A percentile compares a stretch with the other conserved stretches of the same genome.
These are phyloP conservation scores for Origma solitaria DNA, from an alignment of 2,113 vertebrate genomes.

Conservation along the genomic window DNA sequence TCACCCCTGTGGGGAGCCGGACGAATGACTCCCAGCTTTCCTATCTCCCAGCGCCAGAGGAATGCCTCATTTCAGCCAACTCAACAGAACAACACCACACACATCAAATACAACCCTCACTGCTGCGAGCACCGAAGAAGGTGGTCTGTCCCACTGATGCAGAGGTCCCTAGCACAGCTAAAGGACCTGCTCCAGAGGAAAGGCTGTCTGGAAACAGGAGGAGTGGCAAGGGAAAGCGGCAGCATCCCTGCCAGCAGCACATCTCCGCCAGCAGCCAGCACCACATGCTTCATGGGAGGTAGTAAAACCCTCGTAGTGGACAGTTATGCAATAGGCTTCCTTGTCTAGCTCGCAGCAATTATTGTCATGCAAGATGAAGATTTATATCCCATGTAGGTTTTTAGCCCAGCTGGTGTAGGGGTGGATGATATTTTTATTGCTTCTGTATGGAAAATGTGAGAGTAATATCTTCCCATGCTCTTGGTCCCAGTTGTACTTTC, in stretches of 20 bases:
- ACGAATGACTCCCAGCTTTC: not conserved
- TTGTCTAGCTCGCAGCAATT: not conserved
- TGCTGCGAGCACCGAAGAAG: rapidly evolving
- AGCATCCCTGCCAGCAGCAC: not conserved
- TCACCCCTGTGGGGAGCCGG: not conserved
- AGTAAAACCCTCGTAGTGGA: not conserved
- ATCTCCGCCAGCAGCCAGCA: not conserved
- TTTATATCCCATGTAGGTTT: slow-evolving; percentile 38
- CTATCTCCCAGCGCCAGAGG: not conserved
- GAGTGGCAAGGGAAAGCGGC: rapidly evolving
- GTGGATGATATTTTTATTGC: slow-evolving; percentile 63
- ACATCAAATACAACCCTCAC: rapidly evolving
- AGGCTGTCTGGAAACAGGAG: not conserved
- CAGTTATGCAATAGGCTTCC: slow-evolving; percentile 21
- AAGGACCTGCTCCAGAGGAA: not conserved
- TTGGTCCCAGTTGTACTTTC: not conserved
- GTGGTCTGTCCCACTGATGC: not conserved
- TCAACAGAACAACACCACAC: rapidly evolving
- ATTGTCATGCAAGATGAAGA: slow-evolving; percentile 23
- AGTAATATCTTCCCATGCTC: slow-evolving; percentile 27
- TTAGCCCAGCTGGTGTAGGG: slow-evolving; percentile 52
- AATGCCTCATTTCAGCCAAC: not conserved
- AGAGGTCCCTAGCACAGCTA: not conserved
- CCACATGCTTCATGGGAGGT: not conserved
- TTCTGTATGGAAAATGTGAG: slow-evolving; percentile 44